Conservation (phyloP, 2,888 invertebrate genomes). For the Lithodes maja region DNA sequence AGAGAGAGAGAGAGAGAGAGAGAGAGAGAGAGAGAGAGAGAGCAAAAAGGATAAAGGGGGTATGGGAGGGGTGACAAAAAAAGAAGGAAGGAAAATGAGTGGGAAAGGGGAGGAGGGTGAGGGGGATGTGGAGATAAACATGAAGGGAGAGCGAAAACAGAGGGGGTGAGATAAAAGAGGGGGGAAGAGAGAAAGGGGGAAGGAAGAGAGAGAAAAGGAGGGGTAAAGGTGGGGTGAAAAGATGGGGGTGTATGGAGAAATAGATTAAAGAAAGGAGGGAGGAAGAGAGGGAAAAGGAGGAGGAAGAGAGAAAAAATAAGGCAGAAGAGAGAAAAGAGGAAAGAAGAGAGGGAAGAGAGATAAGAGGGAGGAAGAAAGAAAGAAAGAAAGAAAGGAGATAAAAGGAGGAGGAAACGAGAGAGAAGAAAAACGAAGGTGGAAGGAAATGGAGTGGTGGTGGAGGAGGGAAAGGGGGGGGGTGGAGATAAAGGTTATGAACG, state of each 20-base stretch:
- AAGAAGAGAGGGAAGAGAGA: background rate
- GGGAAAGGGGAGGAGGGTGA: background rate
- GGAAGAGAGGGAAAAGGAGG: background rate
- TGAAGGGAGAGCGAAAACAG: background rate
- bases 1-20: too few relatives aligned
- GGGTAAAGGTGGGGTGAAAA: background rate
- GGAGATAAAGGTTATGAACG: background rate
- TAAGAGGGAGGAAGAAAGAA: background rate
- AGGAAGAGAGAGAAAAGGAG: background rate
- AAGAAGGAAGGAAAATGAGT: too few relatives aligned
- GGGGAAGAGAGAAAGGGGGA: background rate
- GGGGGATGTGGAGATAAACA: background rate
- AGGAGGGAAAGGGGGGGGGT: background rate
- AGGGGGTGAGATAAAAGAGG: background rate
- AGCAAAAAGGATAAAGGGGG: too few relatives aligned
- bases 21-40: too few relatives aligned
- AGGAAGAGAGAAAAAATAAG: background rate
- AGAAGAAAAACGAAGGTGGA: background rate
- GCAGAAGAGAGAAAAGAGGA: background rate
- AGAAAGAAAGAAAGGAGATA: background rate
- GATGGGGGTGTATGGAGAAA: background rate
- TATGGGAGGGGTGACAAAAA: too few relatives aligned
- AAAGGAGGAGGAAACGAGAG: background rate
- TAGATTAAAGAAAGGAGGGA: background rate
- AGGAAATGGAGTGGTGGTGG: background rate